Evolutionary conservation across 1,140 invertebrate genomes (phyloP), one percentile per base, ranked within the genome.

Genomic region (Heterodera schachtii): DNA sequence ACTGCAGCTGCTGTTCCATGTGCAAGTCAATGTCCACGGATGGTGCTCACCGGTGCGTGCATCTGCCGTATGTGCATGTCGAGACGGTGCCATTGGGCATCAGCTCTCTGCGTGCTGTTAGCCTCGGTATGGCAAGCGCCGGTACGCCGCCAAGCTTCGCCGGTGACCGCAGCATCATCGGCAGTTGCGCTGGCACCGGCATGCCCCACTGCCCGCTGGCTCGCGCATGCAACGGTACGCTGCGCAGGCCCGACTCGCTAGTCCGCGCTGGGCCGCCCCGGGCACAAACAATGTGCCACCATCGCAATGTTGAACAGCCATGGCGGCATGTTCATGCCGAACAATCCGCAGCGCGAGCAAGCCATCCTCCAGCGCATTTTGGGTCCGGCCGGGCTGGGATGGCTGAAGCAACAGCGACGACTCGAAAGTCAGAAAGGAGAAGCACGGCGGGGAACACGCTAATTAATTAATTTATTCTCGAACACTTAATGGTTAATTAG

Each of bases 341-440:
- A 47, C 49, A 87, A 83, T 77, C 81, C 78, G 9, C 66, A 82
- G 49, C 79, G 81, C 66, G 83, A 87, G 74, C 83, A 89, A 75
- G 86, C 86, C 2, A 80, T 87, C 49, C 57, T 87, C 0, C 70
- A 87, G 60, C 79, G 83, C 52, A 87, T 87, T 76, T 81, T 87
- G 19, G 86, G 86, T 21, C 86, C 86, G 19, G 80, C 81, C 44
- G 86, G 85, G 21, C 74, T 87, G 5, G 81, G 75, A 47, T 87
- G 86, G 86, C 80, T 86, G 11, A 79, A 82, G 31, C 66, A 71
- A 31, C 69, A 46, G 19, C 57, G 6, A 60, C 57, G 57, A 60
- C 57, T 67, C 19, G 64, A 73, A 19, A 82, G 83, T 78, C 49
- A 85, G n/a, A 70, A 9, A 46, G 4, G 9, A 70, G 69, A 70